These are phyloP conservation scores for Narcine bancroftii DNA, from an alignment of 2,113 vertebrate species.

Conservation along the genomic window DNA sequence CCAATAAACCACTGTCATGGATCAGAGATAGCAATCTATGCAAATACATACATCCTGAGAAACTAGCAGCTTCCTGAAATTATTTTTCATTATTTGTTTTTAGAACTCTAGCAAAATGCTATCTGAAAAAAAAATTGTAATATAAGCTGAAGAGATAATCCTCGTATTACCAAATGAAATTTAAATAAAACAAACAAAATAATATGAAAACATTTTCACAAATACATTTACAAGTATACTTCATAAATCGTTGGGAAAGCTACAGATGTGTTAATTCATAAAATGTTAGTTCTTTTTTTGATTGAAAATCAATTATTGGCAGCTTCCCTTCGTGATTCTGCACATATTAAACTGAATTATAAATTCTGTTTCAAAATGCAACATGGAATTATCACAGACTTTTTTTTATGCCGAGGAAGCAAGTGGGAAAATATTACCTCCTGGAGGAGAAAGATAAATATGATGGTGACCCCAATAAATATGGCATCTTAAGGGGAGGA, in stretches of 20 bases:
- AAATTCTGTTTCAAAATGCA: neutral
- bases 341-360: neutral
- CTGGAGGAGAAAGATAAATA: neutral
- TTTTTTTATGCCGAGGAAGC: neutral
- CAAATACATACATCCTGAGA: conserved; percentile 29
- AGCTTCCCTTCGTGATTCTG: neutral
- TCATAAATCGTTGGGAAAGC: neutral
- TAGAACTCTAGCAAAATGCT: conserved; percentile 16
- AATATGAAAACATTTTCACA: conserved; percentile 5
- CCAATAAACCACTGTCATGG: conserved; percentile 23
- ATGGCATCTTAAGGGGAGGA: too few species aligned
- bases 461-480: neutral
- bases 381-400: neutral
- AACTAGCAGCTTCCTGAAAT: conserved; percentile 21
- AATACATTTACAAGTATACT: neutral
- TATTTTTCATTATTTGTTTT: conserved; percentile 35
- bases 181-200: conserved; percentile 31
- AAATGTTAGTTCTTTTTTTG: neutral
- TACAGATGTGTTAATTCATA: neutral
- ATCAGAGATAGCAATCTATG: conserved; percentile 32
- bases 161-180: neutral
- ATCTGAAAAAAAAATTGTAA: conserved; percentile 11
- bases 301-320: neutral
- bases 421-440: neutral
- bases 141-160: conserved; percentile 26